Conservation (phyloP, 2,888 invertebrate genomes). For the Tanypteryx hageni region DNA sequence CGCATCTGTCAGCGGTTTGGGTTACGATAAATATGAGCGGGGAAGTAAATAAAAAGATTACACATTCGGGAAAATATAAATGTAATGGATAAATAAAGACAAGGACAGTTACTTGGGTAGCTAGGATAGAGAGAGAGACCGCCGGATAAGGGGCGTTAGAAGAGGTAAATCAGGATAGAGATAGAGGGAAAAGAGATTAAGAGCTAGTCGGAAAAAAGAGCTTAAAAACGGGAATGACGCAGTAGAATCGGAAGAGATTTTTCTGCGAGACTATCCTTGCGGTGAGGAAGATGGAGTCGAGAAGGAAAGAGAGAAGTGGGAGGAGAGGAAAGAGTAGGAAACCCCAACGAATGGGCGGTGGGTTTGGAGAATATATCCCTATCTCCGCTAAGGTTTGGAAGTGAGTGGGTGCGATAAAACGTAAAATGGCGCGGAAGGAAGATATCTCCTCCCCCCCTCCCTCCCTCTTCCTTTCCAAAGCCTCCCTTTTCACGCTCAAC, state of each 20-base stretch:
- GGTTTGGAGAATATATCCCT: too few relatives aligned
- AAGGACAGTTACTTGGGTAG: too few relatives aligned
- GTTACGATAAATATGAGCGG: too few relatives aligned
- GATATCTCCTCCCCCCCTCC: not conserved
- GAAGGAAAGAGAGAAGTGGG: not conserved
- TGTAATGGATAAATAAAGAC: too few relatives aligned
- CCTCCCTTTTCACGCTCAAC: slow-evolving; percentile 25
- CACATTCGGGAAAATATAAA: too few relatives aligned
- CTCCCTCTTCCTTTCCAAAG: not conserved
- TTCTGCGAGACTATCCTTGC: not conserved
- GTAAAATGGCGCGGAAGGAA: not conserved
- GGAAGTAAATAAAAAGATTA: too few relatives aligned
- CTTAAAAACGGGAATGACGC: not conserved
- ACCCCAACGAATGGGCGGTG: not conserved
- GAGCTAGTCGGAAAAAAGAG: not conserved
- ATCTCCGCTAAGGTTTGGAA: not conserved
- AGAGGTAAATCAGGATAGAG: not conserved
- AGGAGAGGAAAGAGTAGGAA: not conserved
- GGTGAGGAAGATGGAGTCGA: not conserved
- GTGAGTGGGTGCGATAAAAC: slow-evolving; percentile 30
- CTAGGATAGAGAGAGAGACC: too few relatives aligned
- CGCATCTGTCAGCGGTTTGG: too few relatives aligned
- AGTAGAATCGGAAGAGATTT: not conserved
- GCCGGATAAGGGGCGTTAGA: not conserved
- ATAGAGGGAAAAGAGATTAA: not conserved